These are phyloP conservation scores for Numenius arquata DNA, from an alignment of 2,113 vertebrate genomes.

Conservation along the genomic window DNA sequence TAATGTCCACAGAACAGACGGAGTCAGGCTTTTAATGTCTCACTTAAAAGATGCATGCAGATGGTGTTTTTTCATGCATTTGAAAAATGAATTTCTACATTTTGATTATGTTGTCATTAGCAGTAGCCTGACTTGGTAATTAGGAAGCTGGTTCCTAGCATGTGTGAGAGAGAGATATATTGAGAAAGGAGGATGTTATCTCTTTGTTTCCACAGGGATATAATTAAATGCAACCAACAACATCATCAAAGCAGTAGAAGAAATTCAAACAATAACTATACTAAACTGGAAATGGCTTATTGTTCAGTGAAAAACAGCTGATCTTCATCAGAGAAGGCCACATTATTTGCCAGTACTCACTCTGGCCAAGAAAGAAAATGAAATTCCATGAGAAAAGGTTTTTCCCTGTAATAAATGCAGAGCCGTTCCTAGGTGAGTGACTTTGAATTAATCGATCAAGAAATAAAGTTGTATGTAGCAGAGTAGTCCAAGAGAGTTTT, in stretches of 20 bases:
- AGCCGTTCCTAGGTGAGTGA: neutral
- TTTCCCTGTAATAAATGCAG: neutral
- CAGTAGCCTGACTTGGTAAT: slow-evolving; percentile 60
- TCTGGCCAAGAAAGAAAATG: neutral
- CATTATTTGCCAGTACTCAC: neutral
- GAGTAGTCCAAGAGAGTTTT: neutral
- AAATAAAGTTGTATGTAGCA: neutral
- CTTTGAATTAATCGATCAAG: neutral
- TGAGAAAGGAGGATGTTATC: slow-evolving; percentile 42
- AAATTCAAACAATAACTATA: slow-evolving; percentile 46
- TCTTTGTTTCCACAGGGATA: slow-evolving; percentile 60
- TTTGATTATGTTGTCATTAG: slow-evolving; percentile 69
- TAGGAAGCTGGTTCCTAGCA: slow-evolving; percentile 49
- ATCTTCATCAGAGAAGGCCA: slow-evolving; percentile 11
- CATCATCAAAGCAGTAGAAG: slow-evolving; percentile 44
- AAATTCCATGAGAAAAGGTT: neutral
- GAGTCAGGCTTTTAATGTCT: slow-evolving; percentile 61
- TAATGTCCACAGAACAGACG: slow-evolving; percentile 63
- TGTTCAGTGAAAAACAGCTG: slow-evolving; percentile 29
- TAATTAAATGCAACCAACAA: slow-evolving; percentile 55
- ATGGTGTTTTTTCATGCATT: slow-evolving; percentile 70
- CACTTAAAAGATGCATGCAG: slow-evolving; percentile 62
- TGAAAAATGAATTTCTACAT: slow-evolving; percentile 66
- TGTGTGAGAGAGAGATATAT: slow-evolving; percentile 32
- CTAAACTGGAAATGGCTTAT: slow-evolving; percentile 41